Evolutionary conservation across 2,888 invertebrate species (phyloP), one percentile per base, ranked within the genome.

Genomic region (Cremastobaeus sp.): DNA sequence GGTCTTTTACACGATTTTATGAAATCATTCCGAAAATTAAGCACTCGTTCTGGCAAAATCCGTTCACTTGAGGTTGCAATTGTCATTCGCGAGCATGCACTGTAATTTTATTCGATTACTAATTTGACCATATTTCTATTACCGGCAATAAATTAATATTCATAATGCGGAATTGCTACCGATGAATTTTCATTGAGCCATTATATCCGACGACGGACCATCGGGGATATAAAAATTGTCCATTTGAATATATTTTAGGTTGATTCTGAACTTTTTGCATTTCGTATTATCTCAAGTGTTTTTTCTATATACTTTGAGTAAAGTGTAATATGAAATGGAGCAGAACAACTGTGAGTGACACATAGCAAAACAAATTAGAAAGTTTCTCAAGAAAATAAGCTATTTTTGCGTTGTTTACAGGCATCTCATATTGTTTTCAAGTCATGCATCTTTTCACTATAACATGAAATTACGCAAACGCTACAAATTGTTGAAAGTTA

Each of bases 321-420:
- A n/a, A n/a, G n/a, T 15, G 28, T 60, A 47, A 47, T 60, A 37
- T 47, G 11, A n/a, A 30, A 37, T 60, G 48, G 30, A 48, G 28
- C n/a, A 60, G 39, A 47, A 39, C 39, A 60, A 60, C 47, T 12
- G 14, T 30, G 9, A 18, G 21, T 39, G 21, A 14, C 39, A 21
- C 39, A 32, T 32, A 48, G 39, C 20, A 37, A 48, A 60, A 39
- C 39, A 39, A 60, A 60, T 60, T 48, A 60, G 48, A 39, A 60
- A 39, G 39, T 48, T 57, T 60, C 60, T 60, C 47, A 37, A 48
- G 18, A 48, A 32, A 30, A 15, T 17, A 14, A 18, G 57, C 47
- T 39, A 60, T 60, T 60, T 60, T 32, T 60, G 60, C 30, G 60
- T 39, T 48, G 48, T 60, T 60, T 60, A n/a, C n/a, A n/a, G n/a